Base-by-base conservation (phyloP, 2,888 invertebrate species). In the Callosobruchus maculatus region DNA sequence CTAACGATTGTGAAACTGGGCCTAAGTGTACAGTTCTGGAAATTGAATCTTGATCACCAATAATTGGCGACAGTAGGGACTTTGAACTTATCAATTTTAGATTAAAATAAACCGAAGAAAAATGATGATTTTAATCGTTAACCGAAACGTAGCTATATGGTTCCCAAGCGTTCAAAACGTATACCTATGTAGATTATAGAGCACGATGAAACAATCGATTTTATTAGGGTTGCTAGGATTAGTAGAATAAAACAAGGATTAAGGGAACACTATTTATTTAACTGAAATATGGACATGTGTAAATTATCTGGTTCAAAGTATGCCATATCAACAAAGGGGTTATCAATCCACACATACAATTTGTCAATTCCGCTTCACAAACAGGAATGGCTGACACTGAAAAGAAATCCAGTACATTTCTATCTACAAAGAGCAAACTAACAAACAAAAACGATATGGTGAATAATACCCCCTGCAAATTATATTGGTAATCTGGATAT, bases 211-310 rank as follows among this genome's bases (percentile, higher is more conserved):
- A n/a, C n/a, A n/a, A n/a, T n/a, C n/a, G n/a, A n/a, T n/a, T n/a
- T n/a, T n/a, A n/a, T n/a, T n/a, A n/a, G n/a, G n/a, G n/a, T n/a
- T n/a, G n/a, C n/a, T n/a, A n/a, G n/a, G n/a, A 26, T 26, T 7
- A 13, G 18, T 49, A 49, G 49, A 49, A 49, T 13, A 7, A 49
- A 49, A 7, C 49, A 49, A 49, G 7, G 2, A 49, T 77, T 79
- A 86, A 87, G 87, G 87, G 87, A 87, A 87, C 87, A 87, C 87
- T 87, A 87, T 87, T 87, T 87, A 87, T 87, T 87, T 85, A 81
- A 86, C 85, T 86, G 87, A 87, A 86, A 84, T 85, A 85, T 83
- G 84, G 83, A 85, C 83, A 81, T 81, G 80, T 78, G 83, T 82
- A 83, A 77, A 81, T 82, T 79, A 78, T 79, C 78, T 78, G 75